phyloP scores from a whole-genome alignment of 2,888 invertebrate genomes.

The Pinctada fucata region DNA sequence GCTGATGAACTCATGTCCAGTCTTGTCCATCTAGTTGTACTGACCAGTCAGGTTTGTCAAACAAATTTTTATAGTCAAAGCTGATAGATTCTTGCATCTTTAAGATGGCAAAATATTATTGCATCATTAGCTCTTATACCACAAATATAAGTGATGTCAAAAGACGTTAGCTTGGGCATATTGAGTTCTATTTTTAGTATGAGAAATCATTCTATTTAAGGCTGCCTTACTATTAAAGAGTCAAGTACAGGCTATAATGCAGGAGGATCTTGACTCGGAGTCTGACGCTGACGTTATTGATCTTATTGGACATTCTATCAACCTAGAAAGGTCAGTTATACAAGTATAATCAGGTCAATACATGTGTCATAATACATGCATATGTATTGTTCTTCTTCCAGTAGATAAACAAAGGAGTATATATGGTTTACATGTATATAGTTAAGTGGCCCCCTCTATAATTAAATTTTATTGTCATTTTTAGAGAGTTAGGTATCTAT shows the following conservation, averaged over 20 bases:
- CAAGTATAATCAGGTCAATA: not conserved
- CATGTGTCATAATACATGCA: not conserved
- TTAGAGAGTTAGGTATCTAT: too few relatives aligned
- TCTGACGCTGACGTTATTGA: constrained; percentile 68
- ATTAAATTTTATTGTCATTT: too few relatives aligned
- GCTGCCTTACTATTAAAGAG: constrained; percentile 72
- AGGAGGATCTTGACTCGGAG: constrained; percentile 61
- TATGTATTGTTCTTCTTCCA: too few relatives aligned
- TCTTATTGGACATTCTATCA: constrained; percentile 68
- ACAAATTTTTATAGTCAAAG: constrained; percentile 50
- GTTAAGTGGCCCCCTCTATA: too few relatives aligned
- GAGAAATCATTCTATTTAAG: constrained; percentile 45
- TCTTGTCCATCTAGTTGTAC: constrained; percentile 72
- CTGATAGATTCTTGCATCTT: not conserved
- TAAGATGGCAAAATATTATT: too few relatives aligned
- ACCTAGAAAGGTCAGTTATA: constrained; percentile 63
- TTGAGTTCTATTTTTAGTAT: too few relatives aligned
- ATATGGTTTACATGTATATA: too few relatives aligned
- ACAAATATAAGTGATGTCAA: too few relatives aligned
- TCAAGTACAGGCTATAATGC: constrained; percentile 62
- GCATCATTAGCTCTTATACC: too few relatives aligned
- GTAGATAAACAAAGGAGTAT: too few relatives aligned
- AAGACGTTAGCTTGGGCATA: too few relatives aligned
- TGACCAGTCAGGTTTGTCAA: constrained; percentile 71
- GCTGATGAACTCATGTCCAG: constrained; percentile 73